These are phyloP conservation scores for Micrastur ruficollis DNA, from an alignment of 2,797 vertebrate genomes.

Conservation along the genomic window DNA sequence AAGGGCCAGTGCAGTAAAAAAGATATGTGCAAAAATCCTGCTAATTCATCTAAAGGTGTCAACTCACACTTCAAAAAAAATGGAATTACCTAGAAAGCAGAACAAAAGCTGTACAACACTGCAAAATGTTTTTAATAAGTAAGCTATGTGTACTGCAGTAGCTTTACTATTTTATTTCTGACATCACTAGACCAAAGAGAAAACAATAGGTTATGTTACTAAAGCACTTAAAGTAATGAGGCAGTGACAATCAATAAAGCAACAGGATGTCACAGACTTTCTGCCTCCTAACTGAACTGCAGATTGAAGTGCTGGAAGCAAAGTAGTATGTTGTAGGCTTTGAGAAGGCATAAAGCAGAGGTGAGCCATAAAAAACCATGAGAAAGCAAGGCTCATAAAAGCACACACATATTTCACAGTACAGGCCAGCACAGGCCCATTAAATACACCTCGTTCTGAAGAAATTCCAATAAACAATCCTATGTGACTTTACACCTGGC, in stretches of 20 bases:
- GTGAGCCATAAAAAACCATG: neutral
- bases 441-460: neutral
- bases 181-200: neutral
- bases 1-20: neutral
- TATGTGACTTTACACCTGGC: neutral
- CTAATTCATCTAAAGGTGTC: neutral
- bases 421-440: neutral
- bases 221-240: neutral
- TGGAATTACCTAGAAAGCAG: neutral
- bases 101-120: neutral
- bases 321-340: neutral
- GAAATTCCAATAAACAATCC: neutral
- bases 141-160: neutral
- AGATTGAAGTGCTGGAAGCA: neutral
- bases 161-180: neutral
- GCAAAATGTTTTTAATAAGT: neutral
- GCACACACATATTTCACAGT: neutral
- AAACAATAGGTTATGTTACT: neutral
- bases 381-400: neutral
- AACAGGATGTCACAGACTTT: neutral
- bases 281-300: neutral
- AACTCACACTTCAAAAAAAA: neutral
- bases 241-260: neutral
- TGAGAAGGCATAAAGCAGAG: neutral
- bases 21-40: neutral